Evolutionary conservation across 2,113 vertebrate species (phyloP), one percentile per base, ranked within the genome.

Genomic region (Suncus etruscus): DNA sequence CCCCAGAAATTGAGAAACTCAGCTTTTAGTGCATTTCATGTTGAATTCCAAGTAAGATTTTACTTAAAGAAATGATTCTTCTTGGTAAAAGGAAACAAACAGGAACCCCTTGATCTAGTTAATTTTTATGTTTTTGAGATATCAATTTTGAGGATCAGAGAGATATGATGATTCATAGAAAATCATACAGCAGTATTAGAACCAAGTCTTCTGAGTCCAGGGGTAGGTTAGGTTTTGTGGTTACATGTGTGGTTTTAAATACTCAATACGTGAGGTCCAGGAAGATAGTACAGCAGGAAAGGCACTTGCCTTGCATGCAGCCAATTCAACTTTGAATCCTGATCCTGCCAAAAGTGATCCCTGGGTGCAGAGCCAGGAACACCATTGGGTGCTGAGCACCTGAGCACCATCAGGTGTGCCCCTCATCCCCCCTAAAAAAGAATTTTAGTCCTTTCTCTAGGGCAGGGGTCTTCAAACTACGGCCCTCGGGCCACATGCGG

Each of bases 41-140:
- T 83, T 89, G 51, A 22, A 75, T 70, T 94, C 48, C 70, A 87
- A 73, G 50, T 82, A 75, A 91, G 58, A 68, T 32, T 90, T 82
- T 83, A 29, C 66, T 70, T 72, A 73, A 51, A 85, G 87, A 61
- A 75, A 68, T 27, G 82, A 7, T n/a, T 70, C 51, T 76, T 0
- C 63, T 24, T n/a, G n/a, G n/a, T 39, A 10, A 83, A 51, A 88
- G 5, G 39, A 68, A 6, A 7, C 63, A 90, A 54, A 86, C n/a
- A 29, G 18, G n/a, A 83, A 72, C 20, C 31, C n/a, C 15, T 20
- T 4, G 0, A 27, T 90, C 18, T 78, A 58, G 29, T 70, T 69
- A 70, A 66, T 78, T 12, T 29, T 47, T n/a, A 2, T 15, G 9
- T 85, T 86, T 84, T 45, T 70, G 20, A 75, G 54, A 83, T 15